Conservation (phyloP, 2,888 invertebrate species). For the Polyommatus iphigenia region DNA sequence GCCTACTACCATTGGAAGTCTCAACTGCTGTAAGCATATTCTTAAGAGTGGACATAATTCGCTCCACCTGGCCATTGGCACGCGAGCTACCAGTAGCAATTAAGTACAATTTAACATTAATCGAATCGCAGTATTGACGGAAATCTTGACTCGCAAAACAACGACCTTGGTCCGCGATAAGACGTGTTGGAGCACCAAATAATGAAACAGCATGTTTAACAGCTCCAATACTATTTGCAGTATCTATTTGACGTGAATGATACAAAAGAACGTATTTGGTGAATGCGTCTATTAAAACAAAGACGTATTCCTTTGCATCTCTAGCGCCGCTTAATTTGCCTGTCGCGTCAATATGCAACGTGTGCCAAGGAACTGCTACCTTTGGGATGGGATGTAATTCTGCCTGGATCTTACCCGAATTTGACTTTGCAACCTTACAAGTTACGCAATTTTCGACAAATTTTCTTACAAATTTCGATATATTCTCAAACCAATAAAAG, state of each 20-base stretch:
- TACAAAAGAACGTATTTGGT: not conserved
- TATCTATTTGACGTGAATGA: not conserved
- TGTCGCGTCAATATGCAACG: not conserved
- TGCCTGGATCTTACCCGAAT: not conserved
- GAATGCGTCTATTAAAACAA: not conserved
- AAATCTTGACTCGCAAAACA: slow-evolving; percentile 22
- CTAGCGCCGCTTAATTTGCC: not conserved
- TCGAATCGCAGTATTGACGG: not conserved
- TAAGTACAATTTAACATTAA: not conserved
- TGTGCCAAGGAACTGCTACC: not conserved
- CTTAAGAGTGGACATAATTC: slow-evolving; percentile 35
- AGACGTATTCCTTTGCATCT: not conserved
- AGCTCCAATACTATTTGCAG: not conserved
- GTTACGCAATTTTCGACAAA: no score
- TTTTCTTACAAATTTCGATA: no score
- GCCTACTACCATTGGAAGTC: not conserved
- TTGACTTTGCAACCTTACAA: not conserved
- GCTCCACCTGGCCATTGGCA: not conserved
- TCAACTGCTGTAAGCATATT: not conserved
- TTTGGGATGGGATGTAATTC: not conserved
- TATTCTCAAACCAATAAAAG: not conserved
- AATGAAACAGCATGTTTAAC: not conserved
- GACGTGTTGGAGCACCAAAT: not conserved
- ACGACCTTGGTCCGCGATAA: slow-evolving; percentile 25
- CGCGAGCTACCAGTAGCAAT: not conserved